Base-by-base conservation (phyloP, 2,888 invertebrate genomes). In the Drosophila seclusa region DNA sequence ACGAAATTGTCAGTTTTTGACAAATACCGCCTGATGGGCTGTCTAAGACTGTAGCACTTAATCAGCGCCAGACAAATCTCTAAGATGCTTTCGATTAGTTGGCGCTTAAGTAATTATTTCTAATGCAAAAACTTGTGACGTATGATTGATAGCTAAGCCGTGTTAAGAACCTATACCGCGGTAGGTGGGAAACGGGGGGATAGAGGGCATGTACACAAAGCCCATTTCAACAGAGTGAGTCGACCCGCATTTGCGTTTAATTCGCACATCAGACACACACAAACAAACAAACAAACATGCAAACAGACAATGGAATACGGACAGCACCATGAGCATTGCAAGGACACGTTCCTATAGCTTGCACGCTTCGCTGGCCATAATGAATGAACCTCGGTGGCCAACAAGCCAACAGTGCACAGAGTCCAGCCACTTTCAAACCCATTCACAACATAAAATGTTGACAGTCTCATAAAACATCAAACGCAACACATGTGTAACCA, bases 391-490 rank as follows among this genome's bases (percentile, higher is more conserved):
- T 61, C 4, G 42, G 55, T 52, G 45, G 62, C 64, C 61, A 76
- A 72, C 74, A 75, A 73, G 82, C 49, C 59, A 65, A 68, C 55
- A 55, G 61, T 53, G 48, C 29, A 55, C 32, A 60, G 29, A 36
- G 50, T n/a, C 27, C 52, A 13, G 8, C 59, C 49, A 40, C 58
- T 54, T 52, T 53, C 55, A 67, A 55, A 52, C 52, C 62, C 66
- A 54, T 68, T 69, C 74, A 73, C 71, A 82, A 78, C 70, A 73
- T 80, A 72, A 78, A 89, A 85, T 87, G 83, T 82, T 89, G 80
- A 83, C 88, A 76, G 88, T 85, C 83, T 89, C 88, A 85, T 89
- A 85, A 87, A 86, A 82, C 75, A 87, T 75, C 74, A 85, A 54
- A 36, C 34, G 80, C 76, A 84, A 71, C 80, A 82, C 87, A 75